Conservation (phyloP, 2,797 vertebrate species). For the Enteromius trimaculatus region DNA sequence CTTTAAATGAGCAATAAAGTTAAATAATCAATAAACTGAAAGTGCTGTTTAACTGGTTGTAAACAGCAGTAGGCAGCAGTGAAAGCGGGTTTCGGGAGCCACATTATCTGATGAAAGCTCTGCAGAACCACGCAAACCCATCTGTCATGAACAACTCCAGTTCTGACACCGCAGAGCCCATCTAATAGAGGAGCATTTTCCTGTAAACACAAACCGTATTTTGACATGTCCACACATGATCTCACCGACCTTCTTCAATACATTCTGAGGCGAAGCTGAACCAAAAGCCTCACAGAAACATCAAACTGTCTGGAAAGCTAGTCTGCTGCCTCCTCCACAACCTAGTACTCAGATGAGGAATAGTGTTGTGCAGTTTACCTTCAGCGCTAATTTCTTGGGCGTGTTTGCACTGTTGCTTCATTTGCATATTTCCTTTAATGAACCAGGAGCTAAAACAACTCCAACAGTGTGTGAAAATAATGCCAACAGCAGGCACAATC, state of each 20-base stretch:
- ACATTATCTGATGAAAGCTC: background rate
- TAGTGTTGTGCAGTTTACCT: background rate
- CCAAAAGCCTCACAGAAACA: background rate
- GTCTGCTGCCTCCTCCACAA: background rate
- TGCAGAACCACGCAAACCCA: background rate
- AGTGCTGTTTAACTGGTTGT: background rate
- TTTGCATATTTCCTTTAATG: slow-evolving; percentile 29
- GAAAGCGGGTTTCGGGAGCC: background rate
- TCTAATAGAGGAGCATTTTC: background rate
- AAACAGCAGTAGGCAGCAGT: background rate
- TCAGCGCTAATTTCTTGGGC: background rate
- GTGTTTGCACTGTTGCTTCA: slow-evolving; percentile 19
- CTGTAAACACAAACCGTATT: background rate
- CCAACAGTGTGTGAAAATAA: slow-evolving; percentile 4
- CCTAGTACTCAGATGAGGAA: background rate
- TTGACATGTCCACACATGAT: background rate
- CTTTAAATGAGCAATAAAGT: background rate
- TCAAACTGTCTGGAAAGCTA: background rate
- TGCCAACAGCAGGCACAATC: slow-evolving; percentile 9
- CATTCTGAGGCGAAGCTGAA: background rate
- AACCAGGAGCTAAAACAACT: slow-evolving; percentile 7
- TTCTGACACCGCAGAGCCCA: background rate
- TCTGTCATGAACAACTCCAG: background rate
- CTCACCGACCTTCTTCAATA: background rate
- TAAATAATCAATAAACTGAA: background rate